phyloP scores from a whole-genome alignment of 2,888 invertebrate genomes.

The Caradrina clavipalpis region DNA sequence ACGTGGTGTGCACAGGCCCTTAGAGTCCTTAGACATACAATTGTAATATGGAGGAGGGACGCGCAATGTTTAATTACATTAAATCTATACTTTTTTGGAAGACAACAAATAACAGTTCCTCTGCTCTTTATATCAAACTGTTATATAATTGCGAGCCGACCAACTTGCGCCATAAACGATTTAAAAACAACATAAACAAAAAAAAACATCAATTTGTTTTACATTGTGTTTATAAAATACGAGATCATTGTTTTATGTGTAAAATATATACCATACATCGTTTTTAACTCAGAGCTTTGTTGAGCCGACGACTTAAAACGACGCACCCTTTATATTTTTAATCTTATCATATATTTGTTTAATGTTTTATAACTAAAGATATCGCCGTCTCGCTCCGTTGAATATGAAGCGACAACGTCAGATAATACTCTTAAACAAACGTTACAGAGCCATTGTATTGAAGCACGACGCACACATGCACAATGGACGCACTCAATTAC shows the following conservation, averaged over 20 bases:
- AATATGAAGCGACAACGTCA: slow-evolving; percentile 3
- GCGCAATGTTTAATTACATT: not conserved
- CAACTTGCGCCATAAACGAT: slow-evolving; percentile 55
- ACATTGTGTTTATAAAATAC: slow-evolving; percentile 79
- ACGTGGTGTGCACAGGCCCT: no score
- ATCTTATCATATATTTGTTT: slow-evolving; percentile 3
- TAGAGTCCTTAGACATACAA: no score
- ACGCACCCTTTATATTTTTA: not conserved
- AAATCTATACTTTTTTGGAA: not conserved
- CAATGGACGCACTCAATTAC: slow-evolving; percentile 2
- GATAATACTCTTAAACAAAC: not conserved
- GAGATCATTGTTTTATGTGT: slow-evolving; percentile 88
- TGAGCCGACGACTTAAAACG: slow-evolving; percentile 26
- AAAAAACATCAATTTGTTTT: slow-evolving; percentile 62
- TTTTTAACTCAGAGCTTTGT: slow-evolving; percentile 38
- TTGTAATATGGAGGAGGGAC: no score
- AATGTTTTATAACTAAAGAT: not conserved
- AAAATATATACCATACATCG: slow-evolving; percentile 70
- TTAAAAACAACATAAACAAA: slow-evolving; percentile 61
- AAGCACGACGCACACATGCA: slow-evolving; percentile 1
- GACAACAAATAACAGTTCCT: not conserved
- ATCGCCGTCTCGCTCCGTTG: slow-evolving; percentile 15
- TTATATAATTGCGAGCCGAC: slow-evolving; percentile 9
- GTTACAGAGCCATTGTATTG: not conserved
- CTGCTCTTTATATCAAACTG: not conserved